Evolutionary conservation across 2,113 vertebrate species (phyloP).

Genomic region (Corynorhinus townsendii): DNA sequence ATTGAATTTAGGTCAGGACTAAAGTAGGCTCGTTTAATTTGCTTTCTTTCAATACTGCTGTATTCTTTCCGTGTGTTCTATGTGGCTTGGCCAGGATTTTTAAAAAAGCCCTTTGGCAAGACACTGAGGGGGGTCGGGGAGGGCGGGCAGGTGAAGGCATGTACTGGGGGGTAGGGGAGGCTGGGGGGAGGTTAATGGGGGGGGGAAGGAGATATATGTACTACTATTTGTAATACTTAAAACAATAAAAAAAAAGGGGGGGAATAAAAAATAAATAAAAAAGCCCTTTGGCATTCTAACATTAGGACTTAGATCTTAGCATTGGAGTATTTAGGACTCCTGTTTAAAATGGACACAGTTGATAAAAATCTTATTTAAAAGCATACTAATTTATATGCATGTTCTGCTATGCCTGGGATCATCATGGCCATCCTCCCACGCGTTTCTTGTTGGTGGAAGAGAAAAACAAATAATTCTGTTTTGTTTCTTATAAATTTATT

Average conservation of each 20-base stretch:
- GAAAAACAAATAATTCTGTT: background rate
- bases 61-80: constrained; percentile 49
- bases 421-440: background rate
- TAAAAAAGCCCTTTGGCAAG: background rate
- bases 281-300: constrained; percentile 25
- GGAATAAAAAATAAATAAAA: no score
- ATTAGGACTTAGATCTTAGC: background rate
- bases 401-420: background rate
- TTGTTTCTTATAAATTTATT: background rate
- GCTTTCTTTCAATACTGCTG: constrained; percentile 43
- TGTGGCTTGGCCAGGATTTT: constrained; percentile 32
- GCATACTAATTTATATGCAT: background rate
- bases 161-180: no score
- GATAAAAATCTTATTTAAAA: background rate
- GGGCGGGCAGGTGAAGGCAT: no score
- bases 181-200: no score
- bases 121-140: no score
- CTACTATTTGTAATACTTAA: no score
- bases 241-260: no score
- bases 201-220: no score
- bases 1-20: constrained; percentile 74
- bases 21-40: constrained; percentile 72
- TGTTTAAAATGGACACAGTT: background rate
- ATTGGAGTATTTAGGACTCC: background rate
- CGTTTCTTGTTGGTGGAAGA: background rate